Evolutionary conservation across 2,888 invertebrate genomes (phyloP).

Genomic region (Neocrepidodera transversa): DNA sequence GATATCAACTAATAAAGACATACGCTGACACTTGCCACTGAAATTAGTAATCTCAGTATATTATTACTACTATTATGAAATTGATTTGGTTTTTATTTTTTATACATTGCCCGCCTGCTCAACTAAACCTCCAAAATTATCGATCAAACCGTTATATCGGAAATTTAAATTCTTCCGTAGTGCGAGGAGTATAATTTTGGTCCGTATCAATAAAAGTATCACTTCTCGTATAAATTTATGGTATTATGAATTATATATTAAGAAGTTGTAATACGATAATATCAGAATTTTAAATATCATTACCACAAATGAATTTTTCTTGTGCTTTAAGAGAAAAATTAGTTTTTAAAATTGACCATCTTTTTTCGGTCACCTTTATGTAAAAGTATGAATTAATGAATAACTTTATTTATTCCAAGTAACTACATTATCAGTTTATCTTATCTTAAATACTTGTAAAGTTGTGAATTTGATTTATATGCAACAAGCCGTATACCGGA

Average conservation of each 20-base stretch:
- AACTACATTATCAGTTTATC: no score
- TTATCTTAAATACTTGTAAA: no score
- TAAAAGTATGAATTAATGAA: no score
- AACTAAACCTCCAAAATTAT: conserved; percentile 46
- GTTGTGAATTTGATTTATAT: no score
- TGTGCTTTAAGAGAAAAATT: no score
- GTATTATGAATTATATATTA: conserved; percentile 32
- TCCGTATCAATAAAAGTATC: conserved; percentile 17
- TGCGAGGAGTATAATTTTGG: conserved; percentile 31
- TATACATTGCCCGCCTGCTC: conserved; percentile 39
- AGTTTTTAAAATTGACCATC: no score
- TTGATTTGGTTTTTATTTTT: conserved; percentile 36
- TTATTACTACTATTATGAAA: conserved; percentile 39
- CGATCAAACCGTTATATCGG: conserved; percentile 41
- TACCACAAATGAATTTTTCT: background rate
- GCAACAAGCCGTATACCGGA: no score
- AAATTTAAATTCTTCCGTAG: conserved; percentile 33
- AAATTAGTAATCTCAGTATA: conserved; percentile 41
- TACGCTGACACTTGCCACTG: conserved; percentile 43
- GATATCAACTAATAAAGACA: conserved; percentile 46
- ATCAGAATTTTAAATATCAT: conserved; percentile 1
- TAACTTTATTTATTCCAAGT: no score
- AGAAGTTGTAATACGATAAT: background rate
- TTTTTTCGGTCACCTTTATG: no score
- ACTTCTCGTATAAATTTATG: conserved; percentile 27